A percentile compares a stretch with the other conserved stretches of the same genome.
phyloP scores from a whole-genome alignment of 2,888 invertebrate species.

The Candidula unifasciata region DNA sequence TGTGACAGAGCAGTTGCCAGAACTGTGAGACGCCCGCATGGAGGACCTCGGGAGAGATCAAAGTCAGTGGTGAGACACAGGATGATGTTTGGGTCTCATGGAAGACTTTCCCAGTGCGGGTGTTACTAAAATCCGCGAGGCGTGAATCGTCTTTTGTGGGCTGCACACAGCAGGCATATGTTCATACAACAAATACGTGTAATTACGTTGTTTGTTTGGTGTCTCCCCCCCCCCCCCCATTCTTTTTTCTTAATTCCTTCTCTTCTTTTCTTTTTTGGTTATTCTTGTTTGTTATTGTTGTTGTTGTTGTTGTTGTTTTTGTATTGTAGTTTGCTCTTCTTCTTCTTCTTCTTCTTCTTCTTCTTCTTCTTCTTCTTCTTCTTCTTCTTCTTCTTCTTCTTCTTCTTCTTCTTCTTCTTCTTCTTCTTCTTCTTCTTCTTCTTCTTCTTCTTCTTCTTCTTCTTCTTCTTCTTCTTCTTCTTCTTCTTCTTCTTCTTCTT shows the following conservation, averaged over 20 bases:
- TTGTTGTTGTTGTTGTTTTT: background rate
- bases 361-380: conserved; percentile 24
- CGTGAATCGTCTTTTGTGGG: too few relatives aligned
- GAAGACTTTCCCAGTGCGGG: background rate
- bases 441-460: conserved; percentile 23
- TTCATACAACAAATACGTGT: too few relatives aligned
- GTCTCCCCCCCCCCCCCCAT: too few relatives aligned
- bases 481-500: conserved; percentile 25
- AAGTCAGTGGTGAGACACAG: background rate
- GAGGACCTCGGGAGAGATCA: background rate
- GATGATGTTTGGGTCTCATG: background rate
- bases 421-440: conserved; percentile 18
- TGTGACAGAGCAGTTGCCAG: background rate
- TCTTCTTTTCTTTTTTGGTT: too few relatives aligned
- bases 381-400: conserved; percentile 21
- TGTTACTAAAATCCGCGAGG: too few relatives aligned
- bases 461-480: conserved; percentile 42
- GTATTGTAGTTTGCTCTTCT: conserved; percentile 9
- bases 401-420: background rate
- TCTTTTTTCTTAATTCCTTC: too few relatives aligned
- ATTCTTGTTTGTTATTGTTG: too few relatives aligned
- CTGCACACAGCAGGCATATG: too few relatives aligned
- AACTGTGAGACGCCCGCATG: conserved; percentile 22
- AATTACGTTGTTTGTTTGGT: background rate
- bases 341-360: conserved; percentile 40